phyloP scores from a whole-genome alignment of 2,113 vertebrate genomes.

The Triplophysa dalaica region DNA sequence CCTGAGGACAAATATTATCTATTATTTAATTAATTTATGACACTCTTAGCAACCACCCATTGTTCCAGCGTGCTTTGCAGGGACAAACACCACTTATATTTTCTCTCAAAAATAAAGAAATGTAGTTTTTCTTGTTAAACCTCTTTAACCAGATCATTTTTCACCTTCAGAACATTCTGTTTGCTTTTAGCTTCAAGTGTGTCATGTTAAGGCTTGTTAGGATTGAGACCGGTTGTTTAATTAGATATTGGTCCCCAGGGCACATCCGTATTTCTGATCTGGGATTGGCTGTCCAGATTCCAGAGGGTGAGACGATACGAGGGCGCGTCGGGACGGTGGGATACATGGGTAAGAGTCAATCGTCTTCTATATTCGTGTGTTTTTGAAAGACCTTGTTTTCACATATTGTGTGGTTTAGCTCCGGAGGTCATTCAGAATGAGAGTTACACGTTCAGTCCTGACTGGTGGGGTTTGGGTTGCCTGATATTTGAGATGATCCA shows the following conservation, averaged over 20 bases:
- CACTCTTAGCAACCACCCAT: not conserved
- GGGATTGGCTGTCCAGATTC: slow-evolving; percentile 85
- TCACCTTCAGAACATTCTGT: not conserved
- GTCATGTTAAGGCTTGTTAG: slow-evolving; percentile 7
- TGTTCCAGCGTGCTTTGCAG: not conserved
- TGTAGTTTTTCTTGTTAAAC: not conserved
- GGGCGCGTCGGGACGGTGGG: slow-evolving; percentile 86
- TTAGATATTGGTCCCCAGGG: slow-evolving; percentile 62
- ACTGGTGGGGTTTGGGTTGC: slow-evolving; percentile 89
- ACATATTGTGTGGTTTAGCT: slow-evolving; percentile 58
- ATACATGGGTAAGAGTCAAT: slow-evolving; percentile 80
- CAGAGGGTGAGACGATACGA: slow-evolving; percentile 81
- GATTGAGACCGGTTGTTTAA: slow-evolving; percentile 3
- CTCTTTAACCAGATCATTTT: not conserved
- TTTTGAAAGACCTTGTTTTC: not conserved
- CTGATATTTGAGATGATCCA: slow-evolving; percentile 87
- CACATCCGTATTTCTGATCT: slow-evolving; percentile 87
- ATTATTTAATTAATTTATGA: too few species aligned
- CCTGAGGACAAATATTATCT: too few species aligned
- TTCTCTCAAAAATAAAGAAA: not conserved
- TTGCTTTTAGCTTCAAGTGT: not conserved
- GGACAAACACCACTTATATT: not conserved
- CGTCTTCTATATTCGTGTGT: not conserved
- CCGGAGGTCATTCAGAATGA: slow-evolving; percentile 87
- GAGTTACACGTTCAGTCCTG: slow-evolving; percentile 82